Base-by-base conservation (phyloP, 1,140 invertebrate species). In the Drosophila parvula region DNA sequence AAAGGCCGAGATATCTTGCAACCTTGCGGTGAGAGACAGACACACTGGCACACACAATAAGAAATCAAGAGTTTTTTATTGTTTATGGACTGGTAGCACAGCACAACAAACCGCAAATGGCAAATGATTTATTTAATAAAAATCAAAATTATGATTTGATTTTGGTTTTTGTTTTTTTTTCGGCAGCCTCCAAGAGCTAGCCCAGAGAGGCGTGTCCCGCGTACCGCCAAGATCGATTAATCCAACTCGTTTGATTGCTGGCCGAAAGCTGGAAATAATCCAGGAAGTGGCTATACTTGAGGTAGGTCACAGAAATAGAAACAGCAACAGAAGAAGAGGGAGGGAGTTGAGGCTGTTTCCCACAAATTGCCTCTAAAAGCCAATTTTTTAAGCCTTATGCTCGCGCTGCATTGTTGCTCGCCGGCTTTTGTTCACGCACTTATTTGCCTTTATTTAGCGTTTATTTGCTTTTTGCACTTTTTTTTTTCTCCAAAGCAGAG, bases 11-110 rank as follows among this genome's bases (percentile, higher is more conserved):
- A 58, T 73, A 70, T 47, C 43, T 59, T 43, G 65, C 81, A 84
- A 90, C 84, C 84, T 90, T 89, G 84, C 53, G 65, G 74, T 78
- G 80, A 89, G 79, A 89, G 84, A 89, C 80, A 89, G 84, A 89
- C 80, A 80, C 63, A 83, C 71, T 81, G 61, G 62, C 74, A 64
- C 44, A 60, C 60, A 75, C 61, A 71, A 74, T 56, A 68, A 51
- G 60, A 79, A 76, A 75, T 75, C 71, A 76, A 65, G 56, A 58
- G 60, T 74, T 75, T 63, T 74, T 22, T 71, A 71, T 71, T 71
- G 68, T 71, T 50, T 71, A 71, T 71, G 51, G 67, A 51, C 68
- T 75, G 71, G 74, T 76, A 65, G 70, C 64, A 48, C 47, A 55
- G 56, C 51, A 62, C 64, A 63, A 51, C 61, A 65, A 45, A 53